Conservation (phyloP, 1,140 invertebrate genomes). For the Temnothorax longispinosus region DNA sequence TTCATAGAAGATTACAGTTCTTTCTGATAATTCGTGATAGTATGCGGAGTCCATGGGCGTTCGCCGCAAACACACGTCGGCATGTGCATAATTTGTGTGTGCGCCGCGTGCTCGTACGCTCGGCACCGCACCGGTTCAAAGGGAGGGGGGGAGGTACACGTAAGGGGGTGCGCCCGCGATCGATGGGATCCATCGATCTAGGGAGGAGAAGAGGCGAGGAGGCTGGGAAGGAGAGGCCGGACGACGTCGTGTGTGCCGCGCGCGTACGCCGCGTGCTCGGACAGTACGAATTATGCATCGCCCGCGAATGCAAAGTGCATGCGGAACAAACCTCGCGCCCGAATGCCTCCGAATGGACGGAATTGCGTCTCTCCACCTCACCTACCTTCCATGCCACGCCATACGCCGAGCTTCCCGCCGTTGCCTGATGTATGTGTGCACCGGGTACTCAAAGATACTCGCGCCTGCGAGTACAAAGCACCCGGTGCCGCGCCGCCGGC, state of each 20-base stretch:
- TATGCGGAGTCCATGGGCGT: neutral
- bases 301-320: constrained; percentile 77
- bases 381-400: neutral
- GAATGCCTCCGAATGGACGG: constrained; percentile 74
- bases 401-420: neutral
- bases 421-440: neutral
- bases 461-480: constrained; percentile 25
- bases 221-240: neutral
- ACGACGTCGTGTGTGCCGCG: neutral
- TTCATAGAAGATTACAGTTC: neutral
- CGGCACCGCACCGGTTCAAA: constrained; percentile 9
- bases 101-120: constrained; percentile 10
- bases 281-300: constrained; percentile 79
- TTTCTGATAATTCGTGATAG: constrained; percentile 23
- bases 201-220: neutral
- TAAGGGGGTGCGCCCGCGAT: neutral
- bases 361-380: constrained; percentile 64
- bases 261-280: constrained; percentile 47
- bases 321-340: constrained; percentile 76
- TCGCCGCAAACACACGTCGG: constrained; percentile 14
- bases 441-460: constrained; percentile 50
- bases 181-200: constrained; percentile 67
- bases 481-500: neutral
- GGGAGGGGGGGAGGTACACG: constrained; percentile 8
- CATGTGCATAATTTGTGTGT: constrained; percentile 55